Percentiles rank a stretch among this genome's conserved stretches.
Conservation (phyloP, 2,888 invertebrate genomes). For the Zootermopsis nevadensis region DNA sequence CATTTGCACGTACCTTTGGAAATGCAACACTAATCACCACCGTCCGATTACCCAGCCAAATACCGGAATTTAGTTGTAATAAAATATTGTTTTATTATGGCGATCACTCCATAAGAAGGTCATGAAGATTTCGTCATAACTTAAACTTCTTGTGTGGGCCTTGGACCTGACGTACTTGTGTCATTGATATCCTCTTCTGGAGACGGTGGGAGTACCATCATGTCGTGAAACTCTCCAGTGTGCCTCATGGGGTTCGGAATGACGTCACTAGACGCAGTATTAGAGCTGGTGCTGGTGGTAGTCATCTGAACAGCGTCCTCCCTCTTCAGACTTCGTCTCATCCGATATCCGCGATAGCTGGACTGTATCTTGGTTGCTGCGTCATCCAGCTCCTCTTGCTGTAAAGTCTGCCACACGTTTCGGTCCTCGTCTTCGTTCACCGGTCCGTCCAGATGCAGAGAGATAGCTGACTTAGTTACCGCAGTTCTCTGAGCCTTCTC, state of each 20-base stretch:
- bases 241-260: conserved; percentile 56
- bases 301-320: conserved; percentile 58
- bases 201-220: conserved; percentile 58
- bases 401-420: conserved; percentile 53
- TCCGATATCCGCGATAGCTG: conserved; percentile 56
- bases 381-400: conserved; percentile 52
- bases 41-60: too few relatives aligned
- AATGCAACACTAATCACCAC: too few relatives aligned
- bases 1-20: too few relatives aligned
- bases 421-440: conserved; percentile 50
- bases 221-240: conserved; percentile 63
- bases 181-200: conserved; percentile 1
- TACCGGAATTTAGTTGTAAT: too few relatives aligned
- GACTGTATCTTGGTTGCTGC: conserved; percentile 56
- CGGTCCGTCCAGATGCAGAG: conserved; percentile 39
- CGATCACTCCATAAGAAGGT: too few relatives aligned
- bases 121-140: neutral
- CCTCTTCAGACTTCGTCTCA: conserved; percentile 57
- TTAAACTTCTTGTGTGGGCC: conserved; percentile 22
- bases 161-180: conserved; percentile 9
- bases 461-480: conserved; percentile 24
- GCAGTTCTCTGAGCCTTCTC: neutral
- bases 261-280: conserved; percentile 36
- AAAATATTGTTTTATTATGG: too few relatives aligned
- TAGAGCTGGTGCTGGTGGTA: conserved; percentile 52